Conservation (phyloP, 2,113 vertebrate genomes). For the Phalacrocorax aristotelis region DNA sequence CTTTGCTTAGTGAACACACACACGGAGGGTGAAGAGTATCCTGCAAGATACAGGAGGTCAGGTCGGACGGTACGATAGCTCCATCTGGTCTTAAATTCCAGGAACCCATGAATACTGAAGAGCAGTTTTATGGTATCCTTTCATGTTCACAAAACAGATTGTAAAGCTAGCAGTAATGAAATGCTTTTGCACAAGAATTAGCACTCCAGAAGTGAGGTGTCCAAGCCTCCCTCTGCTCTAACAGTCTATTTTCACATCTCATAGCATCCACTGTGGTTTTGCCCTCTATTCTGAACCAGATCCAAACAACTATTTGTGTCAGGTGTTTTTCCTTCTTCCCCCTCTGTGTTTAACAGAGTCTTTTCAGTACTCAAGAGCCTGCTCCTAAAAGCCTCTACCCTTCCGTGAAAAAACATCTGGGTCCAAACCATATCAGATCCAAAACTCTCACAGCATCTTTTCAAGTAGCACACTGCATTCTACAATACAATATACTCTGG, state of each 20-base stretch:
- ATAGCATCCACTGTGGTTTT: not conserved
- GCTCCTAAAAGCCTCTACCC: not conserved
- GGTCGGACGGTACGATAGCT: not conserved
- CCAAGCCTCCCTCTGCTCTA: not conserved
- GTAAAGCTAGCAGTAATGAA: not conserved
- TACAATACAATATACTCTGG: not conserved
- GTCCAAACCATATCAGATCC: not conserved
- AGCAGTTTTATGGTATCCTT: not conserved
- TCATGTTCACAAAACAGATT: not conserved
- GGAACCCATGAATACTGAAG: not conserved
- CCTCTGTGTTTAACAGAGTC: not conserved
- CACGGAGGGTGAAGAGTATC: not conserved
- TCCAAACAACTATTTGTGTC: not conserved
- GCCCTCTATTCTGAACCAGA: not conserved
- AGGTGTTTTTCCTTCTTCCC: not conserved
- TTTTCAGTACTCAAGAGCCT: not conserved
- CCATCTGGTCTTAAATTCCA: not conserved
- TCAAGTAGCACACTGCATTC: not conserved
- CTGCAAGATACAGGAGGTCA: not conserved
- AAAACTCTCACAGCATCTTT: not conserved
- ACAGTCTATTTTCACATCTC: not conserved
- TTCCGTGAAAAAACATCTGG: not conserved
- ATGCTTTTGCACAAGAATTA: not conserved
- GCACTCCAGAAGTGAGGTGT: not conserved
- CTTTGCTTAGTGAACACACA: not conserved